These are phyloP conservation scores for Andrena bicolor DNA, from an alignment of 2,888 invertebrate genomes.

Conservation along the genomic window DNA sequence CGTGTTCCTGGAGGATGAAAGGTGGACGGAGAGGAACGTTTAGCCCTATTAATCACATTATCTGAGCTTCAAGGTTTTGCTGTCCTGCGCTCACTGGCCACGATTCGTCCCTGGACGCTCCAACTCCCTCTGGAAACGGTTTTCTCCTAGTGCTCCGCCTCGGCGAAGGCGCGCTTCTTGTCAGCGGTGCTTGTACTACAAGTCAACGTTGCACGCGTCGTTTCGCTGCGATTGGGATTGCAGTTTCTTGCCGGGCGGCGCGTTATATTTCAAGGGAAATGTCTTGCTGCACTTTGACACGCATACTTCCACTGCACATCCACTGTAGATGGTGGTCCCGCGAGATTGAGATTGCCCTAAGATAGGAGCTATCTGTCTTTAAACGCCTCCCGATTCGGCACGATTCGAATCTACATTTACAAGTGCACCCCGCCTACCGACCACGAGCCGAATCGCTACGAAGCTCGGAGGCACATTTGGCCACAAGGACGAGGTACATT, in stretches of 20 bases:
- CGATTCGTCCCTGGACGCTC: slow-evolving; percentile 36
- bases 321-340: background rate
- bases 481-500: slow-evolving; percentile 63
- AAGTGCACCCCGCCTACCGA: slow-evolving; percentile 13
- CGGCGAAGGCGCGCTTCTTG: slow-evolving; percentile 32
- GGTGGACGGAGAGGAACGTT: slow-evolving; percentile 62
- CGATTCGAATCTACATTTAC: slow-evolving; percentile 53
- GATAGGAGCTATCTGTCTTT: slow-evolving; percentile 25
- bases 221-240: background rate
- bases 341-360: background rate
- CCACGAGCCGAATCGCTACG: slow-evolving; percentile 10
- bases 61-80: slow-evolving; percentile 76
- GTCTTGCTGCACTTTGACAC: background rate
- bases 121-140: slow-evolving; percentile 31
- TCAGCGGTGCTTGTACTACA: background rate
- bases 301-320: background rate
- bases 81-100: slow-evolving; percentile 36
- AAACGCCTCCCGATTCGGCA: slow-evolving; percentile 35
- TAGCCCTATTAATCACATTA: slow-evolving; percentile 81
- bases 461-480: slow-evolving; percentile 54
- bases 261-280: background rate
- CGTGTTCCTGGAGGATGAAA: slow-evolving; percentile 47
- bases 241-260: too few species aligned
- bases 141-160: slow-evolving; percentile 32
- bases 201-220: background rate